phyloP scores from a whole-genome alignment of 2,113 vertebrate genomes.

The Cyphomyrus discorhynchus region DNA sequence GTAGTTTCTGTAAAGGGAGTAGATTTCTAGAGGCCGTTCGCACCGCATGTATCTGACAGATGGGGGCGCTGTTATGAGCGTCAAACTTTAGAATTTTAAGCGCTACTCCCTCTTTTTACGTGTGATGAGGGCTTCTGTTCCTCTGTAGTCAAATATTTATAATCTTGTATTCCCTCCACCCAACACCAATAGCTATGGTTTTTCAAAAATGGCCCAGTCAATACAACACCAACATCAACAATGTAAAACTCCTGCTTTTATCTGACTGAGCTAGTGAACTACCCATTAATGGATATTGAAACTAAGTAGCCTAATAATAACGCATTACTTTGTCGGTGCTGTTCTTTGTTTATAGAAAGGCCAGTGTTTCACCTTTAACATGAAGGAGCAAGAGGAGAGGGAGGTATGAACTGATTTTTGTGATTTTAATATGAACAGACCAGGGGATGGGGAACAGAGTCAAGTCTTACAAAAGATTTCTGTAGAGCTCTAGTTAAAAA shows the following conservation, averaged over 20 bases:
- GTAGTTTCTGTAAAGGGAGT: background rate
- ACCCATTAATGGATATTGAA: background rate
- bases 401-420: constrained; percentile 56
- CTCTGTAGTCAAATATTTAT: background rate
- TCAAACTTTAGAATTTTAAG: background rate
- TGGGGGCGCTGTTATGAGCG: background rate
- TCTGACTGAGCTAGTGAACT: background rate
- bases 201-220: background rate
- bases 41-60: background rate
- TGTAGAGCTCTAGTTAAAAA: background rate
- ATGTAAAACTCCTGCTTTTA: background rate
- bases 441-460: background rate
- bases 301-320: background rate
- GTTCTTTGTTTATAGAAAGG: constrained; percentile 60
- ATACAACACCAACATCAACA: background rate
- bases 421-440: background rate
- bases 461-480: background rate
- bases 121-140: background rate
- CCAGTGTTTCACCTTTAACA: constrained; percentile 77
- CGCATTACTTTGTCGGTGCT: constrained; percentile 15
- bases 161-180: background rate
- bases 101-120: background rate
- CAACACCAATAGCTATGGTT: background rate
- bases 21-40: background rate
- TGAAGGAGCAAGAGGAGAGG: constrained; percentile 65